A percentile compares a stretch with the other conserved stretches of the same genome.
Conservation (phyloP, 2,113 vertebrate genomes). For the Xenus cinereus region DNA sequence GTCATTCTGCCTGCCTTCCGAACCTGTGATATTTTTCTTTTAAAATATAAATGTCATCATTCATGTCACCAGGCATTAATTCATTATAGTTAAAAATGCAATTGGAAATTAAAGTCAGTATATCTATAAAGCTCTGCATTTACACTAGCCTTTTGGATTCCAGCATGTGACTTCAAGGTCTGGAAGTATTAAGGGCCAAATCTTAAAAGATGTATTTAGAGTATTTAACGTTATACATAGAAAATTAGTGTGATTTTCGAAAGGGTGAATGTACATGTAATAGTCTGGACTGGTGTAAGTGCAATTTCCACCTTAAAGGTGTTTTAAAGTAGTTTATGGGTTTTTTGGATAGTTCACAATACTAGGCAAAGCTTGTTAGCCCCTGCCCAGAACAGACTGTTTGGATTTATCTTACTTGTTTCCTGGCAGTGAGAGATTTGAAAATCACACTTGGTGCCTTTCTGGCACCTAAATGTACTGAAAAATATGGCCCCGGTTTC, state of each 20-base stretch:
- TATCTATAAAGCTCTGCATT: neutral
- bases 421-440: neutral
- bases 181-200: neutral
- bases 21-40: neutral
- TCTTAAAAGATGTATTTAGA: neutral
- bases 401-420: constrained; percentile 19
- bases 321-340: neutral
- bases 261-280: neutral
- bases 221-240: neutral
- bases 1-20: constrained; percentile 29
- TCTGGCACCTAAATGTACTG: neutral
- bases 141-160: neutral
- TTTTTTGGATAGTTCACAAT: neutral
- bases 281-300: neutral
- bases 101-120: neutral
- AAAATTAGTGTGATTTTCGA: neutral
- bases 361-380: neutral
- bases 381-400: neutral
- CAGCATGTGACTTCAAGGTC: neutral
- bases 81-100: neutral
- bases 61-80: neutral
- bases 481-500: neutral
- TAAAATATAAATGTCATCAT: neutral
- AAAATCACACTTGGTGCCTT: neutral
- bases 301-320: neutral